Base-by-base conservation (phyloP, 2,113 vertebrate species). In the Gavialis gangeticus region DNA sequence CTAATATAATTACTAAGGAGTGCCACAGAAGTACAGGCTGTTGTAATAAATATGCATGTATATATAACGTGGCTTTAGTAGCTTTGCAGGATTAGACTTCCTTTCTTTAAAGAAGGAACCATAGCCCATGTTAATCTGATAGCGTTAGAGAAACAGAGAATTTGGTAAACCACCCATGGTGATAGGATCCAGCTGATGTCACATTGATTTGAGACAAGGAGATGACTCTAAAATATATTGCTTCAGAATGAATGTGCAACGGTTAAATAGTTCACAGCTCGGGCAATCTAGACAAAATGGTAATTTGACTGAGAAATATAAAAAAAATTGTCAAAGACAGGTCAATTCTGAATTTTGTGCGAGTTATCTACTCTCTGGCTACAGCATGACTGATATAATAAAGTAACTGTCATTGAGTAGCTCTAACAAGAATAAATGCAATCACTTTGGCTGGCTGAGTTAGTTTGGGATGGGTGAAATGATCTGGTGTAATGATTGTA, bases 51-150 rank as follows among this genome's bases (percentile, higher is more conserved):
- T 46, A 12, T 10, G 3, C 59, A 28, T 63, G 30, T 7, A 12
- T 37, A 6, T 71, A 88, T 84, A 84, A 22, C 67, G 90, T 1
- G 17, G 90, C 88, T 77, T 92, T 89, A 0, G 16, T 95, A 96
- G 90, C 86, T 91, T 93, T 84, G 58, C 59, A 91, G 84, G 89
- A 95, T 97, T 93, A 96, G 46, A 85, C 87, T 96, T 95, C 85
- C 85, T 95, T 83, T 92, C 37, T 86, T 89, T 84, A 82, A 79
- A 62, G 93, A 84, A 92, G 67, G 71, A 88, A 91, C 82, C 84
- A 79, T 81, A 80, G 89, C 71, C 82, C 84, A 83, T 1, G 7
- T 77, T 95, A 95, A 94, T 91, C 85, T 0, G 24, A 95, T 75
- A 91, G 91, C 85, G 19, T 25, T 87, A 93, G 57, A 75, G 79